Evolutionary conservation across 35 echinoderm and acorn worm species (phyloP), one percentile per base, ranked within the genome.

Genomic region (Hemicentrotus pulcherrimus): DNA sequence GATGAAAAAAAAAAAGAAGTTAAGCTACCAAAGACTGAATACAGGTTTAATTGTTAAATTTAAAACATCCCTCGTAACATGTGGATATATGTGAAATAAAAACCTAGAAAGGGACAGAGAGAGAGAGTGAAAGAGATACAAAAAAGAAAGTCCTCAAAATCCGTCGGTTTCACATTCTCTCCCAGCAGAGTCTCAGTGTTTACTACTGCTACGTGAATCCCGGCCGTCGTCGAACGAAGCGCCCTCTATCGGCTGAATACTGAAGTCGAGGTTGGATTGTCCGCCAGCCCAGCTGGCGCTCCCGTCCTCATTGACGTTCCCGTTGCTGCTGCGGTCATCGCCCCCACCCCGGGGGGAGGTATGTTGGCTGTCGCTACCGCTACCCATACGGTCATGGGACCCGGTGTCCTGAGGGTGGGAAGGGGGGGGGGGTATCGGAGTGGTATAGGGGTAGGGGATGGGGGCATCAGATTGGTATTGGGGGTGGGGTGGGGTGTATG

Each of bases 181-280:
- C 22, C 65, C 3, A 78, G 65, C 2, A 78, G 24, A 9, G 88
- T 90, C 48, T 93, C 91, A 93, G 91, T 93, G 91, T 93, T 93
- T 93, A 58, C 91, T 93, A 58, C 91, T 93, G 91, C 91, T 93
- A 5, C 91, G 45, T 31, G 91, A 93, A 58, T 93, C 91, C n/a
- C 91, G 91, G 32, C 91, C 91, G 45, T 93, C 91, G 11, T 93
- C 91, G 28, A 93, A 93, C 13, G 46, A 13, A 32, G 91, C 91
- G 91, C 91, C 91, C 91, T 93, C 91, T 93, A 93, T 93, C 16
- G 91, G 91, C 31, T 93, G 91, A 58, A 93, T 93, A 58, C 91
- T 47, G 48, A 93, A 93, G 91, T 93, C 91, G 91, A 93, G 91
- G 91, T 93, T 93, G 46, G 91, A 93, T 33, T 93, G 91, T 13